These are phyloP conservation scores for Athrips mouffetella DNA, from an alignment of 2,888 invertebrate genomes.

Conservation along the genomic window DNA sequence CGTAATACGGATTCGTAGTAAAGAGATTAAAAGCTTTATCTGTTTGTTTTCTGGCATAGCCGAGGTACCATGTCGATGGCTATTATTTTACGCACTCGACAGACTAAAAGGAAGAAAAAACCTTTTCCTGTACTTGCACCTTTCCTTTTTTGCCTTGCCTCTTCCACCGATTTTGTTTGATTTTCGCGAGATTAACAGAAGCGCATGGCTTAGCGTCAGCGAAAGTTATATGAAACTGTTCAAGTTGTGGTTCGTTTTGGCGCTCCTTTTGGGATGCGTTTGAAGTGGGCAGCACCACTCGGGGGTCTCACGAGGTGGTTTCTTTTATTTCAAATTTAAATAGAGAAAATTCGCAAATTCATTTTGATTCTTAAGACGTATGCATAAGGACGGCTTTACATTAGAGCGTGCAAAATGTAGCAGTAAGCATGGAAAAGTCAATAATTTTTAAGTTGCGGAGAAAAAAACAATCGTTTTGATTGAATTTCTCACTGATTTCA, in stretches of 20 bases:
- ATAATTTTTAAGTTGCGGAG: no score
- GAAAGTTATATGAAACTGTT: no score
- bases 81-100: conserved; percentile 44
- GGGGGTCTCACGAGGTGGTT: conserved; percentile 67
- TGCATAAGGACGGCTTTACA: no score
- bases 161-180: conserved; percentile 47
- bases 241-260: conserved; percentile 40
- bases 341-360: conserved; percentile 53
- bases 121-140: conserved; percentile 59
- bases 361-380: no score
- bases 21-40: conserved; percentile 66
- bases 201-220: conserved; percentile 63
- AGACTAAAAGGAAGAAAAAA: conserved; percentile 38
- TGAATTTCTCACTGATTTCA: no score
- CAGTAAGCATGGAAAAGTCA: no score
- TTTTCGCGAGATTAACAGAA: conserved; percentile 56
- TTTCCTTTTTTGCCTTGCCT: conserved; percentile 69
- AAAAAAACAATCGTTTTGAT: no score
- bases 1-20: conserved; percentile 39
- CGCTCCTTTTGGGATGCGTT: conserved; percentile 52
- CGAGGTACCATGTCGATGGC: conserved; percentile 55
- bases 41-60: conserved; percentile 79
- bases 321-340: conserved; percentile 28
- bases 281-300: conserved; percentile 73
- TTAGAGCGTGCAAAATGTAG: no score